These are phyloP conservation scores for Emydoidea blandingii DNA, from an alignment of 2,797 vertebrate species.

Conservation along the genomic window DNA sequence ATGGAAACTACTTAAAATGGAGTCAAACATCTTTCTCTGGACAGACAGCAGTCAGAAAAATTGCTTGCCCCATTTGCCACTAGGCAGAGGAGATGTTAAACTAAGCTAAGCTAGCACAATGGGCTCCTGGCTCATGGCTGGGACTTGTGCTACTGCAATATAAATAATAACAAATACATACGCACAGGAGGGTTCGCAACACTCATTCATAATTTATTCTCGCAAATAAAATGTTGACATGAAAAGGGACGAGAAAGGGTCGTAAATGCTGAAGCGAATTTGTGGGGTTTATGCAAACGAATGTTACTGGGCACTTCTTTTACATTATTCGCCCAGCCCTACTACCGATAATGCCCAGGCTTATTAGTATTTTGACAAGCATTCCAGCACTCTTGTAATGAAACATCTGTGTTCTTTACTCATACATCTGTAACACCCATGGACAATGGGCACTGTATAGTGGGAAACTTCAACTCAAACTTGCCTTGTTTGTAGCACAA, in stretches of 20 bases:
- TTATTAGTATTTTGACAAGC: neutral
- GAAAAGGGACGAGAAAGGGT: no score
- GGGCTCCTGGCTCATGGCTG: neutral
- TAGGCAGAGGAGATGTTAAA: no score
- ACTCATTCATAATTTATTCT: neutral
- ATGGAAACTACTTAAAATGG: no score
- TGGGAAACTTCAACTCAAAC: neutral
- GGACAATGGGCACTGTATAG: no score
- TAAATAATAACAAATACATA: neutral
- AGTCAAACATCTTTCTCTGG: no score
- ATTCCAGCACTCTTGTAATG: neutral
- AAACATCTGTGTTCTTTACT: neutral
- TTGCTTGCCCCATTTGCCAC: no score
- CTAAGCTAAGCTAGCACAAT: no score
- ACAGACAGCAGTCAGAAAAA: no score
- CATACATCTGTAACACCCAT: no score
- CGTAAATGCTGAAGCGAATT: no score
- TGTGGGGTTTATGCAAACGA: neutral
- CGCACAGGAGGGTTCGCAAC: neutral
- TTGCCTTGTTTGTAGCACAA: neutral
- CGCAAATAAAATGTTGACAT: neutral
- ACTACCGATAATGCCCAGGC: neutral
- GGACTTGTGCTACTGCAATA: neutral
- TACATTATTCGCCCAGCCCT: neutral
- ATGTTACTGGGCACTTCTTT: neutral